Base-by-base conservation (phyloP, 1,140 invertebrate species). In the Cherax destructor region DNA sequence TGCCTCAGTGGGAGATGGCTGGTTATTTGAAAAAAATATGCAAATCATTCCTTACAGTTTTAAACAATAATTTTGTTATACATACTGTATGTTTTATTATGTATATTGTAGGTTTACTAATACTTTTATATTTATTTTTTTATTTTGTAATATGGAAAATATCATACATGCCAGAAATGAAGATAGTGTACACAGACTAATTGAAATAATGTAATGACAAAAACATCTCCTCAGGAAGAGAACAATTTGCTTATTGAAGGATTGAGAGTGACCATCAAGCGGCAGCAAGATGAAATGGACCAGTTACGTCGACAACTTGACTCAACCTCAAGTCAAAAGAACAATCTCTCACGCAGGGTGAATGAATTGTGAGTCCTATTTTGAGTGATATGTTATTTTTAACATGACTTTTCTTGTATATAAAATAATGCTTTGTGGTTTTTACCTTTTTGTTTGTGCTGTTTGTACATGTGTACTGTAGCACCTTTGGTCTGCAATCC, bases 201-300 rank as follows among this genome's bases (percentile, higher is more conserved):
- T 41, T 56, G 1, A 30, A 74, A 74, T 74, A 74, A 7, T 74
- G 24, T 74, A 5, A 65, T 65, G 56, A 16, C 30, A 41, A 41
- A 18, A 69, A 74, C 65, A 74, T 30, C 24, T 69, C 13, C 61
- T 21, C 85, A 86, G 85, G 85, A 86, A 4, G 85, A 86, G 24
- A 86, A 86, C 30, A 78, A 50, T 61, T 41, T 74, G 18, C 49
- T 86, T 41, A 47, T 86, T 52, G 85, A 86, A 56, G 76, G 85
- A 49, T 52, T 86, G n/a, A 86, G 85, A 59, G 59, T 52, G 4
- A 77, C 85, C 6, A 21, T 86, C n/a, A 86, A n/a, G 74, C 85
- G 76, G n/a, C 85, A 86, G 74, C 85, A 86, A 41, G 74, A 65
- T 16, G 85, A 86, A 52, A 10, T 78, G 76, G 85, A 86, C 16